Evolutionary conservation across 2,888 invertebrate species (phyloP), one percentile per base, ranked within the genome.

Genomic region (Agonopterix heracliana): DNA sequence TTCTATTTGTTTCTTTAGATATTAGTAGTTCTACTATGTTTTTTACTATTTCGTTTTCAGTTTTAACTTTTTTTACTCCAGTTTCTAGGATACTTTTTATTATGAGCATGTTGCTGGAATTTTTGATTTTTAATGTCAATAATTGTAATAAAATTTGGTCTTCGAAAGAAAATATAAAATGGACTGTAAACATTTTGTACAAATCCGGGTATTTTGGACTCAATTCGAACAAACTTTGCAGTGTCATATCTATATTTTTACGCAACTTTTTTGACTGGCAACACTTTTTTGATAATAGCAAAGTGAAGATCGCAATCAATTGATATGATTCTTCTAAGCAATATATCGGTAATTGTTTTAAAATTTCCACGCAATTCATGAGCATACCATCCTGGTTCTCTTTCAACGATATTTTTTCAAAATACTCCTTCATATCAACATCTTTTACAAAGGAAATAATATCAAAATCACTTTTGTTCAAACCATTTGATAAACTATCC

Each of bases 261-360:
- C 67, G 65, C n/a, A 73, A 35, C 72, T 85, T 81, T 64, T 84
- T 81, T 34, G 56, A 52, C n/a, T 63, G 69, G 54, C 71, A 68
- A 68, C 66, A 69, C 49, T 77, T 80, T 56, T 89, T 88, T n/a
- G 78, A 52, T n/a, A 68, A 61, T 45, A 89, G 49, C 53, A 84
- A 55, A 8, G 82, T 61, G 48, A 85, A 85, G 41, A 87, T 74
- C 11, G 75, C 68, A 34, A 70, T 61, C 54, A 88, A 63, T 68
- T 88, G 88, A 64, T 69, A 74, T 53, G 74, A 79, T 65, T 88
- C 88, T 45, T 81, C 81, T 44, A 89, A 66, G 66, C 80, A 76
- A 50, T 78, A 66, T 43, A 89, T 68, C 49, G 76, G 73, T 47
- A 88, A 55, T 17, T 69, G 57, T 52, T 77, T 80, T 13, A 84